Conservation (phyloP, 1,140 invertebrate species). For the Phenacoccus solenopsis region DNA sequence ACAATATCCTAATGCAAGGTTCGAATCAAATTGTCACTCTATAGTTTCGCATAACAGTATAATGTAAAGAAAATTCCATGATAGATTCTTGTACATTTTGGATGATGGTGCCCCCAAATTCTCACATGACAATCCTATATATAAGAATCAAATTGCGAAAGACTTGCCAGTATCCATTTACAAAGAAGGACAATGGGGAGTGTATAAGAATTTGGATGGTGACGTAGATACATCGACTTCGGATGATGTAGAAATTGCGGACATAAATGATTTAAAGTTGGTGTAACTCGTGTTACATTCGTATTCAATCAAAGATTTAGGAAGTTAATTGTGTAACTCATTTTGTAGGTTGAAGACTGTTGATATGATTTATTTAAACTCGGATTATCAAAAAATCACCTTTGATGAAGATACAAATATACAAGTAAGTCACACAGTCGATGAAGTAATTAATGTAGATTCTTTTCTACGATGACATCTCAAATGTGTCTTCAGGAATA, state of each 20-base stretch:
- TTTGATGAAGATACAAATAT: neutral
- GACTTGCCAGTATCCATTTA: conserved; percentile 68
- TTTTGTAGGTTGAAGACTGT: neutral
- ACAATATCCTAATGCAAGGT: neutral
- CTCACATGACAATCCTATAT: conserved; percentile 44
- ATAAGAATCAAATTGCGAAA: conserved; percentile 47
- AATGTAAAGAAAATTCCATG: conserved; percentile 20
- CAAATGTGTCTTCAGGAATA: conserved; percentile 40
- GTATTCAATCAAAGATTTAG: neutral
- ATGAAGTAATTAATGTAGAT: too few relatives aligned
- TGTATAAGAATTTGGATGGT: conserved; percentile 50
- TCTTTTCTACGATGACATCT: too few relatives aligned
- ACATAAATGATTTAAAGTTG: neutral
- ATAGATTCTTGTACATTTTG: conserved; percentile 47
- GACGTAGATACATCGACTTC: neutral
- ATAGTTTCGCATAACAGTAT: too few relatives aligned
- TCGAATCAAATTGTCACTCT: too few relatives aligned
- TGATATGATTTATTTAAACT: neutral
- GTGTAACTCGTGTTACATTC: neutral
- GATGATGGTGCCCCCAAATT: conserved; percentile 51
- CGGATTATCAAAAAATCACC: neutral
- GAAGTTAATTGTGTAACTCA: neutral
- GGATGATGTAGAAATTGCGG: neutral
- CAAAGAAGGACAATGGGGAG: conserved; percentile 61
- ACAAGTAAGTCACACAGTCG: neutral